These are phyloP conservation scores for Pocillopora grandis DNA, from an alignment of 92 coral and sea anemone genomes.

Conservation along the genomic window DNA sequence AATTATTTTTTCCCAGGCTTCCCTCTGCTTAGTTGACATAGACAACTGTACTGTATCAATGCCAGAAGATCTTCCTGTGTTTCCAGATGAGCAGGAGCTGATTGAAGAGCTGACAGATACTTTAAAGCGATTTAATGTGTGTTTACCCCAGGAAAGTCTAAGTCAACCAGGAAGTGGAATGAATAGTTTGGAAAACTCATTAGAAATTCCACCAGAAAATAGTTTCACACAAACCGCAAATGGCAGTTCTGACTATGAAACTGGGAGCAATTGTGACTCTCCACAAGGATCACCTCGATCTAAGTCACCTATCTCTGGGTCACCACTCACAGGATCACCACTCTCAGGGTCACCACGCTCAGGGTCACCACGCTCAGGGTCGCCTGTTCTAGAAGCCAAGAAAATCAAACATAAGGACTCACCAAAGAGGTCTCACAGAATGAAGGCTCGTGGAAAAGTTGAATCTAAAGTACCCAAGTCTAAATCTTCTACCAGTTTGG, in stretches of 20 bases:
- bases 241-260: slow-evolving; percentile 70
- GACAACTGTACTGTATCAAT: slow-evolving; percentile 72
- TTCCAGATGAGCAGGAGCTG: slow-evolving; percentile 87
- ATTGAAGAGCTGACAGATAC: slow-evolving; percentile 81
- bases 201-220: slow-evolving; percentile 57
- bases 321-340: slow-evolving; percentile 54
- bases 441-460: slow-evolving; percentile 49
- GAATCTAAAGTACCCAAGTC: slow-evolving; percentile 67
- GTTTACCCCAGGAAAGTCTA: slow-evolving; percentile 38
- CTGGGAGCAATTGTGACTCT: slow-evolving; percentile 68
- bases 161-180: slow-evolving; percentile 62
- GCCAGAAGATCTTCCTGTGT: slow-evolving; percentile 96
- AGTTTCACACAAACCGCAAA: slow-evolving; percentile 31
- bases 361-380: slow-evolving; percentile 31
- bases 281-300: slow-evolving; percentile 51
- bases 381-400: slow-evolving; percentile 48
- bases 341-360: slow-evolving; percentile 30
- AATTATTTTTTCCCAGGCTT: slow-evolving; percentile 63
- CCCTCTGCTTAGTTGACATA: slow-evolving; percentile 87
- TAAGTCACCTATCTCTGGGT: slow-evolving; percentile 51
- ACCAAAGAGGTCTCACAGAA: slow-evolving; percentile 55
- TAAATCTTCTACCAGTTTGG: slow-evolving; percentile 80
- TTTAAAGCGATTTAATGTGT: slow-evolving; percentile 68
- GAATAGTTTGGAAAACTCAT: slow-evolving; percentile 65
- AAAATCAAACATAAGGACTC: slow-evolving; percentile 41